Conservation (phyloP, 2,888 invertebrate species). For the Tetanocera ferruginea region DNA sequence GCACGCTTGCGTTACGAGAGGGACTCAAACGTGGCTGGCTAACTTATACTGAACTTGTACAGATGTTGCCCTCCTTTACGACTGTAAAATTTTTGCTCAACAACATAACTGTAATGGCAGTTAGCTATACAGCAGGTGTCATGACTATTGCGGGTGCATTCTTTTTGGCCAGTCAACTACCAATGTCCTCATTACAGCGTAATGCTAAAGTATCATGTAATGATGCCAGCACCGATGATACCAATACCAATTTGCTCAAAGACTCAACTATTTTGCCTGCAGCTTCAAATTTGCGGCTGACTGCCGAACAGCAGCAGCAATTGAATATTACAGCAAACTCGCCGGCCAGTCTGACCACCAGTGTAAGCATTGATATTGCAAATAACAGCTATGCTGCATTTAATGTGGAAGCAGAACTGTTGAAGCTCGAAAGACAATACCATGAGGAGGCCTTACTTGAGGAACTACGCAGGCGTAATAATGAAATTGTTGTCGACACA, state of each 20-base stretch:
- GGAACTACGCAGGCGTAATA: conserved; percentile 53
- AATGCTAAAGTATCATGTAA: neutral
- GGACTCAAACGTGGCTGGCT: conserved; percentile 83
- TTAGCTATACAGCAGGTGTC: conserved; percentile 69
- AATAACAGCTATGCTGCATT: conserved; percentile 52
- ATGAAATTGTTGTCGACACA: conserved; percentile 48
- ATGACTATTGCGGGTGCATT: conserved; percentile 70
- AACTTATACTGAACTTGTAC: conserved; percentile 83
- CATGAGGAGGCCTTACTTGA: conserved; percentile 59
- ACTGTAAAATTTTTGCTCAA: conserved; percentile 64
- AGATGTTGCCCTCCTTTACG: conserved; percentile 67
- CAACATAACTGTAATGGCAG: conserved; percentile 64
- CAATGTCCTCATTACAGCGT: conserved; percentile 69
- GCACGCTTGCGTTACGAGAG: conserved; percentile 80
- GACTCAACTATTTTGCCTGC: neutral
- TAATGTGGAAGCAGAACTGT: conserved; percentile 64
- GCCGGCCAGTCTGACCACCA: conserved; percentile 32
- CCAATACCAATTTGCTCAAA: neutral
- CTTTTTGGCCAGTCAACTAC: conserved; percentile 71
- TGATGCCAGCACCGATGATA: conserved; percentile 5
- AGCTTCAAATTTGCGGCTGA: conserved; percentile 12
- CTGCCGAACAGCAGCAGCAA: neutral
- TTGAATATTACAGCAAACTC: neutral
- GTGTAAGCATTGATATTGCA: conserved; percentile 21
- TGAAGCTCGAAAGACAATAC: conserved; percentile 61